These are phyloP conservation scores for Dipodomys merriami DNA, from an alignment of 2,113 vertebrate species.

Conservation along the genomic window DNA sequence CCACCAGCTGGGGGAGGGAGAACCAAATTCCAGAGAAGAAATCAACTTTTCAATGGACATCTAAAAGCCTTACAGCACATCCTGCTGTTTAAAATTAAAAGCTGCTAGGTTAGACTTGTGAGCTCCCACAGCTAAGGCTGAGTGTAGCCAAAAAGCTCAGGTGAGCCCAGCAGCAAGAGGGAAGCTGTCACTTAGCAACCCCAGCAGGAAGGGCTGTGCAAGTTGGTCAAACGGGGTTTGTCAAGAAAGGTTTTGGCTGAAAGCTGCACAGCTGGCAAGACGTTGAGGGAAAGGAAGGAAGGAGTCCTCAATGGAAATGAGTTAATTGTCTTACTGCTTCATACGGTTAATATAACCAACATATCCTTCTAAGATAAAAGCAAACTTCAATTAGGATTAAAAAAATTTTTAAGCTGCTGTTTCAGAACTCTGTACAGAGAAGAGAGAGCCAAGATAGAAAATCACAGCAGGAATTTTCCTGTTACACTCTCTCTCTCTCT, in stretches of 20 bases:
- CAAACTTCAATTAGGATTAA: constrained; percentile 36
- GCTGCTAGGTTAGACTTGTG: constrained; percentile 59
- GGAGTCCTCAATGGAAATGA: constrained; percentile 72
- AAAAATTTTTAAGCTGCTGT: not conserved
- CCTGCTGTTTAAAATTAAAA: constrained; percentile 86
- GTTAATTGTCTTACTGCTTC: constrained; percentile 74
- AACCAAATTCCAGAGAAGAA: constrained; percentile 30
- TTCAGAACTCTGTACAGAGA: not conserved
- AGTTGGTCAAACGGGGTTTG: constrained; percentile 78
- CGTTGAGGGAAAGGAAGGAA: constrained; percentile 47
- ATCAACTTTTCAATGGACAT: constrained; percentile 75
- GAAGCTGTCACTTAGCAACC: constrained; percentile 84
- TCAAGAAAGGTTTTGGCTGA: constrained; percentile 71
- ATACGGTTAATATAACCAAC: constrained; percentile 66
- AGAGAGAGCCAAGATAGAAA: not conserved
- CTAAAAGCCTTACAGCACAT: constrained; percentile 75
- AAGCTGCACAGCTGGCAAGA: constrained; percentile 74
- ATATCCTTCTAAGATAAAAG: constrained; percentile 44
- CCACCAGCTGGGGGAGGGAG: not conserved
- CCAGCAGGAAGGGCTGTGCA: constrained; percentile 70
- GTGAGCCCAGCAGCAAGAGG: constrained; percentile 3
- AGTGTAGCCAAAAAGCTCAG: constrained; percentile 64
- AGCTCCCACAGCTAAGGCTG: constrained; percentile 67
- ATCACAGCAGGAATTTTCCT: not conserved
- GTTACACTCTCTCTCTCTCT: too few relatives aligned